These are phyloP conservation scores for Bombus superbus DNA, from an alignment of 1,140 invertebrate species.

Conservation along the genomic window DNA sequence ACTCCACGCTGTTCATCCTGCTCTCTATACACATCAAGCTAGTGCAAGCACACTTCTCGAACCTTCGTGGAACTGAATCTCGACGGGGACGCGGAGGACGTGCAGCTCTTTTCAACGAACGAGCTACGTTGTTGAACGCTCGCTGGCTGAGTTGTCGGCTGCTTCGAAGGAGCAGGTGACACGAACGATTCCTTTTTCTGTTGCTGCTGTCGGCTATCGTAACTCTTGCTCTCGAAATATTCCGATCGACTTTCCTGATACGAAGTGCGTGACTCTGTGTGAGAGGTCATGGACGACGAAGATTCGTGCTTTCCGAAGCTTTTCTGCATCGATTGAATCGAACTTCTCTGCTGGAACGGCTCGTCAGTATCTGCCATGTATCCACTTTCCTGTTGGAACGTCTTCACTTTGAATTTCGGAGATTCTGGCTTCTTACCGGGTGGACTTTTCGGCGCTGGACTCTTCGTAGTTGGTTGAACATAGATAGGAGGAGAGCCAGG, in stretches of 20 bases:
- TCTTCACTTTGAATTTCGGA: slow-evolving; percentile 84
- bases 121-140: slow-evolving; percentile 63
- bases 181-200: slow-evolving; percentile 59
- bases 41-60: slow-evolving; percentile 67
- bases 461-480: slow-evolving; percentile 76
- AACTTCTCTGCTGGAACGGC: slow-evolving; percentile 76
- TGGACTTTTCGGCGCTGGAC: slow-evolving; percentile 57
- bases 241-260: slow-evolving; percentile 74
- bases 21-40: not conserved
- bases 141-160: slow-evolving; percentile 12
- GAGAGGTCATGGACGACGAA: slow-evolving; percentile 64
- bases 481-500: slow-evolving; percentile 84
- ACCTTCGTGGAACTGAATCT: slow-evolving; percentile 75
- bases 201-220: slow-evolving; percentile 71
- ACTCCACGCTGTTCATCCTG: not conserved
- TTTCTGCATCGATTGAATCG: slow-evolving; percentile 61
- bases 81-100: slow-evolving; percentile 58
- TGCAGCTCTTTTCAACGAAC: slow-evolving; percentile 73
- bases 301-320: slow-evolving; percentile 76
- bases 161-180: not conserved
- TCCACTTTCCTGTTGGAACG: slow-evolving; percentile 84
- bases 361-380: slow-evolving; percentile 90
- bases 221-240: slow-evolving; percentile 76
- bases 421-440: slow-evolving; percentile 82
- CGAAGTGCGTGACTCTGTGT: slow-evolving; percentile 72